Base-by-base conservation (phyloP, 2,888 invertebrate species). In the Dicycla oo region DNA sequence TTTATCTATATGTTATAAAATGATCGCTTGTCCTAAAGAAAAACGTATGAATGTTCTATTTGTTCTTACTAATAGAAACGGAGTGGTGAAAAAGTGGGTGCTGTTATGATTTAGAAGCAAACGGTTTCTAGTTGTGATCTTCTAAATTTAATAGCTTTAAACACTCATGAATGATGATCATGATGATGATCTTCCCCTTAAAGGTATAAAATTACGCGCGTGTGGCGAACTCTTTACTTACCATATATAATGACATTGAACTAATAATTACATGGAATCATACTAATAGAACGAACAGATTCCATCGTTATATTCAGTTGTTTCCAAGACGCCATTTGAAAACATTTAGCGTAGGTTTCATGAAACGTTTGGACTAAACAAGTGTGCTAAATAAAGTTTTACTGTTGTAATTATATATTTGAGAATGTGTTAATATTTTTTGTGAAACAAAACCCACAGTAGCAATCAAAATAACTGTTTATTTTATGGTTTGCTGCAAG, bases 231-330 rank as follows among this genome's bases (percentile, higher is more conserved):
- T 79, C 75, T 87, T 88, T 80, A 86, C 69, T 87, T 82, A 86
- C 75, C 70, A 76, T 83, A 73, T 76, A 78, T 87, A 84, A 81
- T 91, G 91, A 92, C 92, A 91, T 92, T 92, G 92, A 91, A 90
- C 90, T 88, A 89, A 75, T 87, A 83, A 86, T 86, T 84, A 80
- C 69, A 76, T 66, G 72, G 67, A 71, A 69, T 76, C 79, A 73
- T 49, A 79, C 80, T 83, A 84, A 86, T 88, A 81, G 82, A 79
- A 80, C 81, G 74, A 73, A 73, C 79, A 73, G 69, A 81, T 66
- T 75, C 62, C 72, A 71, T 58, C n/a, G 45, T 73, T 86, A 15
- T 3, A 43, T 43, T 69, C 71, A 88, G 88, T 89, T 73, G 81
- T 63, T 65, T 15, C 49, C 34, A 57, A 34, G 58, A 70, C 66